Percentiles rank a stretch among this genome's conserved stretches.
phyloP scores from a whole-genome alignment of 2,113 vertebrate species.

The Montifringilla adamsi region DNA sequence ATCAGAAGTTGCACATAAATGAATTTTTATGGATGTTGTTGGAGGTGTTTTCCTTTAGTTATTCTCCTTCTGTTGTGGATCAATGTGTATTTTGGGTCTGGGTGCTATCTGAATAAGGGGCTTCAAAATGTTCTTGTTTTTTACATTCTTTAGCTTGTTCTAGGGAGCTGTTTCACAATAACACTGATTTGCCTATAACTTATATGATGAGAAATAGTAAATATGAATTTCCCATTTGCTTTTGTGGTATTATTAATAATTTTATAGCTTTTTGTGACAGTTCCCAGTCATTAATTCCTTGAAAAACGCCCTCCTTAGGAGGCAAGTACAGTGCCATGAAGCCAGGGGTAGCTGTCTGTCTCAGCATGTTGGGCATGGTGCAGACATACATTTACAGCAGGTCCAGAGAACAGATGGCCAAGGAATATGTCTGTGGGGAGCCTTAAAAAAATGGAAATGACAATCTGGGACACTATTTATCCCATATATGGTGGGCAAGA shows the following conservation, averaged over 20 bases:
- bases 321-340: not conserved
- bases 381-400: not conserved
- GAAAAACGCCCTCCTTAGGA: not conserved
- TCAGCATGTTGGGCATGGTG: not conserved
- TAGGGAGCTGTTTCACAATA: not conserved
- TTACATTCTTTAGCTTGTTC: not conserved
- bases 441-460: not conserved
- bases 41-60: not conserved
- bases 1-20: not conserved
- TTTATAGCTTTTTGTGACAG: not conserved
- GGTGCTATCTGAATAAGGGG: not conserved
- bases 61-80: not conserved
- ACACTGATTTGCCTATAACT: not conserved
- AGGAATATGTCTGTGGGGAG: not conserved
- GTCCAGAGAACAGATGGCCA: constrained; percentile 1
- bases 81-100: not conserved
- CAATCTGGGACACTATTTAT: not conserved
- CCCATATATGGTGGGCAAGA: not conserved
- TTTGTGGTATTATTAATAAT: not conserved
- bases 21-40: not conserved
- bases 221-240: not conserved
- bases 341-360: not conserved
- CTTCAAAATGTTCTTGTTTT: not conserved
- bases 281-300: not conserved
- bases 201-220: not conserved